Evolutionary conservation across 37 sponge, comb jelly and placozoan species (phyloP).

Genomic region (Cladorhizidae sp.): DNA sequence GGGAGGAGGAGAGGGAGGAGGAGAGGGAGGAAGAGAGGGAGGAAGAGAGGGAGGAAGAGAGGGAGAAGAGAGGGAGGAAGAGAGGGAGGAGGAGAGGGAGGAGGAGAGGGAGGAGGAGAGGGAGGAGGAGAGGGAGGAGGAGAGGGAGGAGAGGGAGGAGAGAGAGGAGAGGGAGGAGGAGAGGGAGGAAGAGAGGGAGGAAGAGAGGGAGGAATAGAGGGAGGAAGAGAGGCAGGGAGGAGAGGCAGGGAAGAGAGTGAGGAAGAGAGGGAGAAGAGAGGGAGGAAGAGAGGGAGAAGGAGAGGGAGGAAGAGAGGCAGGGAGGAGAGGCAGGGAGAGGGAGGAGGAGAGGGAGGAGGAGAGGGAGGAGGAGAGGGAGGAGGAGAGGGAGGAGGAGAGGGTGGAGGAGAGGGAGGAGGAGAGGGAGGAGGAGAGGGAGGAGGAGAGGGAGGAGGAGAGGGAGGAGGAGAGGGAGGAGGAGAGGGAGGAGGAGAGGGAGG

Average conservation of each 20-base stretch:
- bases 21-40: constrained; percentile 9
- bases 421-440: too few relatives aligned
- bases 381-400: too few relatives aligned
- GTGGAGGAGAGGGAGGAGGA: too few relatives aligned
- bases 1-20: constrained; percentile 3
- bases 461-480: too few relatives aligned
- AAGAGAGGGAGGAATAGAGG: neutral
- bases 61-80: neutral
- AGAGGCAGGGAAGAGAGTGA: neutral
- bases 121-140: neutral
- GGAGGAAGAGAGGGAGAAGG: neutral
- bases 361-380: too few relatives aligned
- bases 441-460: too few relatives aligned
- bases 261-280: neutral
- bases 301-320: neutral
- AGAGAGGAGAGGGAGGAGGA: neutral
- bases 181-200: neutral
- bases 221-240: neutral
- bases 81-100: neutral
- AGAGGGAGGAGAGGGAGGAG: neutral
- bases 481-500: too few relatives aligned
- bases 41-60: neutral
- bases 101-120: neutral
- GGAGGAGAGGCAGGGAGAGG: too few relatives aligned
- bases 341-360: too few relatives aligned